Evolutionary conservation across 1,140 invertebrate species (phyloP), one percentile per base, ranked within the genome.

Genomic region (Campodea augens): DNA sequence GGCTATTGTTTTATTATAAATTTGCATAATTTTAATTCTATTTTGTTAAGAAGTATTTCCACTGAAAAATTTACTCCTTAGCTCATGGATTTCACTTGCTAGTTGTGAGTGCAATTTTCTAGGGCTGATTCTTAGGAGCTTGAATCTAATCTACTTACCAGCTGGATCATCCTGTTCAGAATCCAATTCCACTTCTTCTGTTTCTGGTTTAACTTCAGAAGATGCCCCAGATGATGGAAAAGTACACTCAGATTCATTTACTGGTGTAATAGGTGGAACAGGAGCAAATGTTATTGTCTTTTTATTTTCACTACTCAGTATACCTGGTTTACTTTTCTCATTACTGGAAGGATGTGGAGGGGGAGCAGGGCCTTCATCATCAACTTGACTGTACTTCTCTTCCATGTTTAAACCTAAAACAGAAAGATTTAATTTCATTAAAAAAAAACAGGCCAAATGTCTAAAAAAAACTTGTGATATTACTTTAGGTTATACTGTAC

Each of bases 151-250:
- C 19, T 41, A 39, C 5, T 24, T 47, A 57, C 56, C 55, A 45
- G 63, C 62, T 3, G 60, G 60, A 51, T 67, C 64, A 43, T 66
- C 65, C 46, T 60, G 56, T 50, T 67, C 65, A n/a, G 60, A 61
- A 51, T 67, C 64, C 19, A 52, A 51, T 46, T 57, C 58, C 13
- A 49, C 51, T 44, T 60, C 58, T 43, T 58, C 56, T 41, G 58
- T 56, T 43, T 59, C 56, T 7, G 7, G 7, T 39, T 54, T 51
- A 32, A 24, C 10, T 43, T 56, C 53, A n/a, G n/a, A n/a, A n/a
- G n/a, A n/a, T n/a, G 29, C 44, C 23, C 38, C 18, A 25, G 18
- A 25, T 13, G n/a, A 21, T 32, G 46, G 24, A 22, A 25, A 4
- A 2, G 7, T 15, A 32, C 7, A 32, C 27, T 32, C 7, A 15